Evolutionary conservation across 1,140 invertebrate species (phyloP).

Genomic region (Elymnias hypermnestra): DNA sequence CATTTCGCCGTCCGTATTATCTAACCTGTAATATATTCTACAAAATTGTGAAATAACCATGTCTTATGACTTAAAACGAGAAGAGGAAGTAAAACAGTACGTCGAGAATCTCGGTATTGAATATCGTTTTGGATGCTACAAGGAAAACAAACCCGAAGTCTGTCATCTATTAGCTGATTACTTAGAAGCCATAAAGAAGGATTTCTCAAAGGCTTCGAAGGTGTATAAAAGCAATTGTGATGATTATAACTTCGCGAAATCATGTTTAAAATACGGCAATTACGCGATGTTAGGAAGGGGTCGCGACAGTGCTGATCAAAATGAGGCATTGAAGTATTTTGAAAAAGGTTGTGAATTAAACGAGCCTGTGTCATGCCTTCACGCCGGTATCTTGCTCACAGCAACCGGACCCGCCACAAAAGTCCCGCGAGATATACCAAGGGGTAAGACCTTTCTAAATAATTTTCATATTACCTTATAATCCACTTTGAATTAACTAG

Average conservation of each 20-base stretch:
- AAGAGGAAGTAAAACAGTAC: slow-evolving; percentile 91
- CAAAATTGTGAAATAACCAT: slow-evolving; percentile 40
- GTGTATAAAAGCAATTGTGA: slow-evolving; percentile 92
- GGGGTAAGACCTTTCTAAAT: slow-evolving; percentile 73
- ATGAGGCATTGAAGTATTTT: slow-evolving; percentile 83
- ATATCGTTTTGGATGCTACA: slow-evolving; percentile 92
- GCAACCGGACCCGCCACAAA: slow-evolving; percentile 72
- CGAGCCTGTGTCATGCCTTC: slow-evolving; percentile 83
- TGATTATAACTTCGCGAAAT: slow-evolving; percentile 85
- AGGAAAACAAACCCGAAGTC: slow-evolving; percentile 79
- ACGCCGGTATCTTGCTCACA: slow-evolving; percentile 83
- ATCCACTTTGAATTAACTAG: no score
- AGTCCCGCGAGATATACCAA: slow-evolving; percentile 75
- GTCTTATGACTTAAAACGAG: slow-evolving; percentile 84
- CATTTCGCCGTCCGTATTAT: slow-evolving; percentile 40
- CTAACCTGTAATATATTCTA: slow-evolving; percentile 40
- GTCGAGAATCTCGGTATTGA: slow-evolving; percentile 93
- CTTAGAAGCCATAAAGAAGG: slow-evolving; percentile 87
- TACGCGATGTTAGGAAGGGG: slow-evolving; percentile 82
- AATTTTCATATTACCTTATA: no score
- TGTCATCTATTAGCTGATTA: slow-evolving; percentile 94
- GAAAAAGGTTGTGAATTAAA: slow-evolving; percentile 86
- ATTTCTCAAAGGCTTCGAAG: slow-evolving; percentile 85
- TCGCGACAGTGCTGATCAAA: slow-evolving; percentile 71
- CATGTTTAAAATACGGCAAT: slow-evolving; percentile 90